phyloP scores from a whole-genome alignment of 1,140 invertebrate genomes.

The Bursaphelenchus mucronatus region DNA sequence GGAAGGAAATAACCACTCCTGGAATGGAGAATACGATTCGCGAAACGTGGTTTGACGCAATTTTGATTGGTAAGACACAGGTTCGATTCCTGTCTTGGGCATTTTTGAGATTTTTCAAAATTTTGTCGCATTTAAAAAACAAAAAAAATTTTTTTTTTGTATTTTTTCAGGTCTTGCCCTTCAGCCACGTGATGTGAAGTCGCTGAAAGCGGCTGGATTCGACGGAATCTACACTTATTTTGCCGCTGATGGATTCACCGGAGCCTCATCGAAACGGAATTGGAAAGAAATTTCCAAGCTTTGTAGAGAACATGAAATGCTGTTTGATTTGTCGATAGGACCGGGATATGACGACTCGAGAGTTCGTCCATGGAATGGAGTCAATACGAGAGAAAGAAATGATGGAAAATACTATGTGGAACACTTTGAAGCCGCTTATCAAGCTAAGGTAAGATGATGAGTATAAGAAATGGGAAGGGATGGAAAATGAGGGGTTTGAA shows the following conservation, averaged over 20 bases:
- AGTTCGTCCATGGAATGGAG: conserved; percentile 64
- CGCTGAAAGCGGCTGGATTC: conserved; percentile 62
- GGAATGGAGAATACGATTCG: conserved; percentile 57
- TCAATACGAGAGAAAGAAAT: conserved; percentile 61
- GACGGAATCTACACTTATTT: conserved; percentile 66
- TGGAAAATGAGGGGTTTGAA: too few species aligned
- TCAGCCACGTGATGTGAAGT: conserved; percentile 55
- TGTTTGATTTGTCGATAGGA: conserved; percentile 65
- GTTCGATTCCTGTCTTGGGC: conserved; percentile 46
- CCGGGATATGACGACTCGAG: conserved; percentile 64
- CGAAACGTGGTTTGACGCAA: conserved; percentile 62
- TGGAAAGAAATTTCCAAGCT: conserved; percentile 61
- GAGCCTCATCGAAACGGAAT: conserved; percentile 62
- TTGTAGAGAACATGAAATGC: conserved; percentile 57
- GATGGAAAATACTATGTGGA: conserved; percentile 63
- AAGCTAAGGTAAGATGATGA: conserved; percentile 29
- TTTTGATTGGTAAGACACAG: conserved; percentile 61
- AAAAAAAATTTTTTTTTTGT: background rate
- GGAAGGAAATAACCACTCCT: conserved; percentile 60
- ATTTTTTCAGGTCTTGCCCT: conserved; percentile 61
- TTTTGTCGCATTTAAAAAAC: background rate
- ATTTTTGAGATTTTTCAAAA: too few species aligned
- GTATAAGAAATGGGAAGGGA: too few species aligned
- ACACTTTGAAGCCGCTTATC: conserved; percentile 61
- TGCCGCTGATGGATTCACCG: conserved; percentile 64